Evolutionary conservation across 2,888 invertebrate genomes (phyloP).

Genomic region (Rotaria socialis): DNA sequence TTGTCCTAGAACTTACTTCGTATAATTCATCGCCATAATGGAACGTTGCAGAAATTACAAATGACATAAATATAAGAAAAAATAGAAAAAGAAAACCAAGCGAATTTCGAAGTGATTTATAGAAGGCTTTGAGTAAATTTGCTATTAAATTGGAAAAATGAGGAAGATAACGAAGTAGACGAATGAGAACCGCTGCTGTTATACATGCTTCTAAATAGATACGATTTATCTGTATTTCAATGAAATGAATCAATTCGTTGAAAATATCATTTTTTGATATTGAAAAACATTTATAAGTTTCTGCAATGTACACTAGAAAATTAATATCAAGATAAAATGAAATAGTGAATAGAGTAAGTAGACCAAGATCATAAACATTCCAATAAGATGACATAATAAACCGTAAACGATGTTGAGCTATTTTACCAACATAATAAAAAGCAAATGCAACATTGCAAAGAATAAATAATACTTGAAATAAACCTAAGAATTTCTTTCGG

Average conservation of each 20-base stretch:
- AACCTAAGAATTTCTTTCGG: background rate
- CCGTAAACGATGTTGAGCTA: background rate
- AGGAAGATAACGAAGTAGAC: background rate
- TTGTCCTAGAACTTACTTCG: background rate
- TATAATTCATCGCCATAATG: conserved; percentile 26
- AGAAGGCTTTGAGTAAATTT: background rate
- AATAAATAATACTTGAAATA: background rate
- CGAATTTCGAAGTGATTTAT: conserved; percentile 1
- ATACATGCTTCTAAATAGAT: background rate
- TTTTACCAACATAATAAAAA: conserved; percentile 24
- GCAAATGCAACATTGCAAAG: background rate
- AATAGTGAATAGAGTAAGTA: background rate
- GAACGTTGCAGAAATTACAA: background rate
- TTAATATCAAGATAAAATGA: background rate
- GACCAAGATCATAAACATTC: conserved; percentile 4
- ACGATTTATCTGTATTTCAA: background rate
- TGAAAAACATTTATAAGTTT: background rate
- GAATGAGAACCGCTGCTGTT: background rate
- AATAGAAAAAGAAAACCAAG: conserved; percentile 16
- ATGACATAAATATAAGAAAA: background rate
- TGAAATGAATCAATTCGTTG: background rate
- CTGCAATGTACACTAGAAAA: background rate
- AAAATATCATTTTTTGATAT: background rate
- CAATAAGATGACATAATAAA: background rate
- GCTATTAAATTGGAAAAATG: background rate